Evolutionary conservation across 2,797 vertebrate genomes (phyloP), one percentile per base, ranked within the genome.

Genomic region (Monodelphis domestica): DNA sequence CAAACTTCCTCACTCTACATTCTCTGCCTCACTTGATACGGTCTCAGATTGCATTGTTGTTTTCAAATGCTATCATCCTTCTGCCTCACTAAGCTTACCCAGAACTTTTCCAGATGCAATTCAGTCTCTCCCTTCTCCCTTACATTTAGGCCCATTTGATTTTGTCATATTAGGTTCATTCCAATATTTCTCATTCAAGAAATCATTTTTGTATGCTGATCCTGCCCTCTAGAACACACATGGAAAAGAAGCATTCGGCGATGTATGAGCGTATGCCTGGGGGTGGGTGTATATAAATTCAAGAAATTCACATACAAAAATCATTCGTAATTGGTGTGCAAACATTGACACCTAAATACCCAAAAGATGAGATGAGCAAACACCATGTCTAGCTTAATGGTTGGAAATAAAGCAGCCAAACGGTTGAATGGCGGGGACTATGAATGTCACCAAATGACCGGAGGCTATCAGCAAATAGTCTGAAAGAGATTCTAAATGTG

Each of bases 321-420:
- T n/a, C 53, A 50, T 15, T 78, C 33, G 3, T 90, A 94, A 51
- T 88, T 89, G 0, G 0, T 88, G 26, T 84, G 45, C 54, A 90
- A 33, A 88, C 88, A 33, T 92, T 45, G 14, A 89, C 78, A 92
- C 33, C 50, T 54, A 94, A 90, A 89, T 45, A 63, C 94, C 91
- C 30, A 91, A 89, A 50, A 87, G 54, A 93, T 33, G 63, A 78
- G 89, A n/a, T 56, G 38, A 88, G n/a, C n/a, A 87, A 29, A 50
- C 93, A 30, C 50, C 3, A 26, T 28, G 38, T 50, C 10, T 45
- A 50, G 38, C 54, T 53, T 33, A 50, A 12, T 33, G 84, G 90
- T 90, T 94, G 28, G 53, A 78, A 90, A 70, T 55, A 30, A 30
- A 95, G 26, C 38, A 38, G 53, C 45, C 89, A 91, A 89, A 54